Evolutionary conservation across 2,888 invertebrate genomes (phyloP), one percentile per base, ranked within the genome.

Genomic region (Caenorhabditis auriculariae): DNA sequence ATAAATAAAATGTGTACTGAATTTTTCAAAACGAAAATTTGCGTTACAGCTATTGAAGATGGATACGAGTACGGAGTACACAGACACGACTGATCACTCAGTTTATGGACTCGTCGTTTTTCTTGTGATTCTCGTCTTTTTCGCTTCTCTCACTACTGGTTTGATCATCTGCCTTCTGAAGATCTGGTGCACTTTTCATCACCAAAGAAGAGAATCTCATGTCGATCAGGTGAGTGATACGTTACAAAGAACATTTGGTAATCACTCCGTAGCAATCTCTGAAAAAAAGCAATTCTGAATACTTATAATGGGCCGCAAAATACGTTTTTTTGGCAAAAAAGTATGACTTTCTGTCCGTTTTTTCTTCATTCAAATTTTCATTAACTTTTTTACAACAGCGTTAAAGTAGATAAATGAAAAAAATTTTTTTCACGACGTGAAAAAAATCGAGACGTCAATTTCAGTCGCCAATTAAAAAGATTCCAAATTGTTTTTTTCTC

Each of bases 111-210:
- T 70, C 19, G 63, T 70, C 32, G 70, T 70, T 17, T 70, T 70
- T 35, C 61, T 70, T n/a, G 70, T 73, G 2, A 71, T 73, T 35
- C 58, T 73, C 52, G 60, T 73, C 27, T 62, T 73, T 35, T 71
- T 73, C 23, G 71, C 71, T 17, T 64, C 71, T 15, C 67, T 73
- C 19, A 73, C 73, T n/a, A 67, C 71, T 9, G 73, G 73, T 9
- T 59, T 73, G 19, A 66, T 73, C 44, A 50, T 73, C 17, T 73
- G 73, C 53, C 60, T 73, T 15, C 61, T 69, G 23, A 73, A 73
- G 59, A 73, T 73, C 24, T 73, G 73, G 73, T 73, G 73, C 48
- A 55, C 66, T 32, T 67, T 70, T 41, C 63, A 63, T 27, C 53
- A 63, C 42, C 63, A 63, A 39, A 35, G 63, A 28, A 32, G 63